Evolutionary conservation across 2,888 invertebrate species (phyloP).

Genomic region (Cryptus armator): DNA sequence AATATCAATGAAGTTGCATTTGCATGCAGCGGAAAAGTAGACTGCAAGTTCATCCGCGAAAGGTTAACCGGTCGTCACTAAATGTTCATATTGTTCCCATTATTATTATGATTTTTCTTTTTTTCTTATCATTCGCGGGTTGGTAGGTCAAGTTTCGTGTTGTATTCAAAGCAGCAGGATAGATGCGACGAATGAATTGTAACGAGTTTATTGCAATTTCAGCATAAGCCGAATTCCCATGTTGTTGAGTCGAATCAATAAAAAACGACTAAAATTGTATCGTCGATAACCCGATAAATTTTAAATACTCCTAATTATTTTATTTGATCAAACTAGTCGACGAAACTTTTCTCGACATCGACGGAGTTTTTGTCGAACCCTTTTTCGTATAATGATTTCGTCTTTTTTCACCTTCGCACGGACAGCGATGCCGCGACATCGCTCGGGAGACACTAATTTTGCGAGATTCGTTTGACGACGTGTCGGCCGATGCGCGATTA

Average conservation of each 20-base stretch:
- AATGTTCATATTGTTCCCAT: not conserved
- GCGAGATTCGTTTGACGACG: slow-evolving; percentile 74
- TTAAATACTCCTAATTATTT: slow-evolving; percentile 14
- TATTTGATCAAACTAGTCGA: slow-evolving; percentile 51
- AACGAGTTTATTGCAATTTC: slow-evolving; percentile 4
- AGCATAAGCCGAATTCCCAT: not conserved
- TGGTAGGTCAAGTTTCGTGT: slow-evolving; percentile 40
- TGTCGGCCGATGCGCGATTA: slow-evolving; percentile 76
- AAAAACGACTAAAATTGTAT: slow-evolving; percentile 60
- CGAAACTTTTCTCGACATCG: slow-evolving; percentile 57
- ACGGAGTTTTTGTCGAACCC: slow-evolving; percentile 43
- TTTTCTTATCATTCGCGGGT: slow-evolving; percentile 12
- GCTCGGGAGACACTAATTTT: slow-evolving; percentile 47
- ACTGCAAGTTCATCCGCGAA: slow-evolving; percentile 7
- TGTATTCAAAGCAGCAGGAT: not conserved
- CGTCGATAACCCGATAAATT: slow-evolving; percentile 63
- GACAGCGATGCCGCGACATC: slow-evolving; percentile 55
- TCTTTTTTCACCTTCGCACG: slow-evolving; percentile 34
- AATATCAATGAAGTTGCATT: not conserved
- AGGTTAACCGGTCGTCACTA: slow-evolving; percentile 26
- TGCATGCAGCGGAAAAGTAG: slow-evolving; percentile 35
- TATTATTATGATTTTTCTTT: not conserved
- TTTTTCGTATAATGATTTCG: slow-evolving; percentile 46
- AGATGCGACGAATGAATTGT: not conserved
- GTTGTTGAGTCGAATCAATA: slow-evolving; percentile 18